Evolutionary conservation across 2,797 vertebrate genomes (phyloP).

Genomic region (Hybognathus amarus): DNA sequence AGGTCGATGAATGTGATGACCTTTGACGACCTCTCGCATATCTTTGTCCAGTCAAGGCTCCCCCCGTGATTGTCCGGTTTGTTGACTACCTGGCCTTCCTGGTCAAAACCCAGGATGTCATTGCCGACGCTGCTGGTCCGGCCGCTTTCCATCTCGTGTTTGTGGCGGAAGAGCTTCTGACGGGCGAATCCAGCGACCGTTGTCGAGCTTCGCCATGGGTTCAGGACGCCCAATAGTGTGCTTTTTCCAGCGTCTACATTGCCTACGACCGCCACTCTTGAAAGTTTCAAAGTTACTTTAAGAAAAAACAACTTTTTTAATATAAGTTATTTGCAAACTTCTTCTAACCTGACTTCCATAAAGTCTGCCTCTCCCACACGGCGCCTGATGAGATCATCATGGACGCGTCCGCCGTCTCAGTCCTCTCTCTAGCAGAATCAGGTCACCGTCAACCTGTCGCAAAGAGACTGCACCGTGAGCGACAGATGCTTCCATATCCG

Average conservation of each 20-base stretch:
- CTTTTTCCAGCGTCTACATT: slow-evolving; percentile 89
- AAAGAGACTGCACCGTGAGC: slow-evolving; percentile 86
- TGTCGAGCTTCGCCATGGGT: slow-evolving; percentile 87
- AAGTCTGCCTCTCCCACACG: slow-evolving; percentile 87
- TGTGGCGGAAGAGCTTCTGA: slow-evolving; percentile 89
- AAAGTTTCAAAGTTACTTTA: neutral
- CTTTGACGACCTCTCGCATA: slow-evolving; percentile 88
- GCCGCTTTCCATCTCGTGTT: slow-evolving; percentile 88
- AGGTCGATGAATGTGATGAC: slow-evolving; percentile 90
- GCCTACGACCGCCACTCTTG: slow-evolving; percentile 88
- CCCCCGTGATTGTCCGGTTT: slow-evolving; percentile 86
- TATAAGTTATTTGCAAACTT: neutral
- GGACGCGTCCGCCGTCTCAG: slow-evolving; percentile 81
- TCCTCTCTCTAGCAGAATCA: slow-evolving; percentile 85
- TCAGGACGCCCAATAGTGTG: slow-evolving; percentile 84
- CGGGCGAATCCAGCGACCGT: slow-evolving; percentile 88
- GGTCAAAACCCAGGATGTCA: slow-evolving; percentile 88
- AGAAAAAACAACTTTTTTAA: too few relatives aligned
- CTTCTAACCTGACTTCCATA: slow-evolving; percentile 87
- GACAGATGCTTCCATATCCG: slow-evolving; percentile 88
- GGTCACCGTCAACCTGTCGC: slow-evolving; percentile 82
- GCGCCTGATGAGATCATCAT: slow-evolving; percentile 85
- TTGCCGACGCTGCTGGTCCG: slow-evolving; percentile 89
- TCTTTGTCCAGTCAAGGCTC: slow-evolving; percentile 88
- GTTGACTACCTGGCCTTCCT: slow-evolving; percentile 86